Conservation (phyloP, 2,888 invertebrate genomes). For the Leptinotarsa haldemani region DNA sequence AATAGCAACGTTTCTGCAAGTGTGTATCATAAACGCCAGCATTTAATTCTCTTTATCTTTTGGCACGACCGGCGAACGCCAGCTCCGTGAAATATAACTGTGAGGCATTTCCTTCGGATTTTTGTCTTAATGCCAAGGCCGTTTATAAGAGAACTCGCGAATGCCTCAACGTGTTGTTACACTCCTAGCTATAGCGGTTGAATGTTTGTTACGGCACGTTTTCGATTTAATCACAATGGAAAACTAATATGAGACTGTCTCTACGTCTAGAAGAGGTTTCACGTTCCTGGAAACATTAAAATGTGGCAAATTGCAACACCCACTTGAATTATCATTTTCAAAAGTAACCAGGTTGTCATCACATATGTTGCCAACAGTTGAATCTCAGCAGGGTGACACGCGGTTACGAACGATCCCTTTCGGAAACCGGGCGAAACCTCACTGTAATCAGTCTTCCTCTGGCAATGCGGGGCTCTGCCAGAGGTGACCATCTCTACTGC, state of each 20-base stretch:
- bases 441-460: too few species aligned
- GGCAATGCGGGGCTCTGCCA: too few species aligned
- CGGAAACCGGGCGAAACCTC: too few species aligned
- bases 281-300: too few species aligned
- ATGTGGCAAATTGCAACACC: too few species aligned
- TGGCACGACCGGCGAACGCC: slow-evolving; percentile 10
- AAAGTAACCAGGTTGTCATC: too few species aligned
- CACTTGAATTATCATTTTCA: too few species aligned
- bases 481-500: too few species aligned
- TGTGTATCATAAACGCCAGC: slow-evolving; percentile 1
- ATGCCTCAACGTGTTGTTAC: background rate
- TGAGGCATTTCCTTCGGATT: slow-evolving; percentile 18
- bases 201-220: slow-evolving; percentile 11
- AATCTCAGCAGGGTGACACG: too few species aligned
- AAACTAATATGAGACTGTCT: background rate
- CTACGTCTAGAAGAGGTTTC: background rate
- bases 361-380: too few species aligned
- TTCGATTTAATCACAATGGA: background rate
- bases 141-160: slow-evolving; percentile 16
- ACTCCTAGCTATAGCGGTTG: slow-evolving; percentile 13
- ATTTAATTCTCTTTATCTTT: slow-evolving; percentile 5
- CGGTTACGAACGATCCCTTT: too few species aligned
- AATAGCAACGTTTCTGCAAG: background rate
- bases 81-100: slow-evolving; percentile 16
- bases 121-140: slow-evolving; percentile 26